Base-by-base conservation (phyloP, 2,888 invertebrate genomes). In the Tipula helvola region DNA sequence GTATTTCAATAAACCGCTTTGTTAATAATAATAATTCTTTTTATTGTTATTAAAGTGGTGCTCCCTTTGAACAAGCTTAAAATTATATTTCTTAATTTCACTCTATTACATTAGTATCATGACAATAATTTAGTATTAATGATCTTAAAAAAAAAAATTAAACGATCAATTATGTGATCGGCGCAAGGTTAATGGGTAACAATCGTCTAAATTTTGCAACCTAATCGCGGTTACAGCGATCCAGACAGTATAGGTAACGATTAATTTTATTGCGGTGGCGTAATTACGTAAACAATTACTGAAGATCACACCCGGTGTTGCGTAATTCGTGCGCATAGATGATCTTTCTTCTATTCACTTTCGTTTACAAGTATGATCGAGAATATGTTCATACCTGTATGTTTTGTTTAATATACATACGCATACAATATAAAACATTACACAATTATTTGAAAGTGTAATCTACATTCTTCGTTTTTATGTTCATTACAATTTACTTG, bases 361-460 rank as follows among this genome's bases (percentile, higher is more conserved):
- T 71, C 71, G 28, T 10, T 71, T 71, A 28, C 71, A 28, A 18
- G 28, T 71, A 28, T 71, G 18, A 71, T 71, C 71, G 28, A 71
- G 52, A 18, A 18, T 28, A 2, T 16, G 16, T 28, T 57, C 16
- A 57, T 57, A 18, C 57, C 13, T 39, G 39, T 39, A 39, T 39
- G 39, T 39, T 7, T 39, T 7, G 39, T 7, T 7, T 7, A 39
- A 39, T 39, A 39, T 7, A 39, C 39, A 5, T 39, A 39, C 5
- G 3, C 3, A 39, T 39, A 39, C 39, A 39, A 39, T 3, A 39
- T 39, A 57, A 16, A 57, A 5, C 7, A 10, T 71, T 71, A 71
- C 71, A 71, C 71, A 71, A 71, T 71, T 71, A 71, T 71, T 71
- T 71, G 71, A 71, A 71, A 71, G 71, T 71, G 71, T 71, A 71